These are phyloP conservation scores for Apeltes quadracus DNA, from an alignment of 2,113 vertebrate species.

Conservation along the genomic window DNA sequence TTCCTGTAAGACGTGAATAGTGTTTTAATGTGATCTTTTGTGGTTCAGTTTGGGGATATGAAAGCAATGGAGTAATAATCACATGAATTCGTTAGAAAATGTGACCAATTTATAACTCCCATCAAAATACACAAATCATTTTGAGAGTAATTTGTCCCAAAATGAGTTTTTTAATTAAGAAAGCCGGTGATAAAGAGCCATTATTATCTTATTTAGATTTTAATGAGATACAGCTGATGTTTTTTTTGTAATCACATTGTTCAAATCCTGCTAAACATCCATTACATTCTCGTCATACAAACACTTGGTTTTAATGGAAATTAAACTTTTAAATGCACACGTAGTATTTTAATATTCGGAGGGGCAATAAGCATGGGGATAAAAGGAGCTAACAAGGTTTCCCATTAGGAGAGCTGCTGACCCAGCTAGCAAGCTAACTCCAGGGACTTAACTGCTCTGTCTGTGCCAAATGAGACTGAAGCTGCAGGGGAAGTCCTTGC, in stretches of 20 bases:
- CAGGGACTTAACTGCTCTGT: slow-evolving; percentile 45
- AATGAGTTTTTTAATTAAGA: slow-evolving; percentile 2
- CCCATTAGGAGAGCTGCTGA: slow-evolving; percentile 59
- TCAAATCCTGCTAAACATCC: slow-evolving; percentile 9
- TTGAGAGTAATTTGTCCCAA: not conserved
- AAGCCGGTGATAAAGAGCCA: slow-evolving; percentile 2
- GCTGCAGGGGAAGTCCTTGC: slow-evolving; percentile 69
- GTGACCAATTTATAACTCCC: not conserved
- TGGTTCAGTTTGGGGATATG: not conserved
- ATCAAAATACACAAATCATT: slow-evolving; percentile 4
- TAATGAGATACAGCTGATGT: slow-evolving; percentile 10
- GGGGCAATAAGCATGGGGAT: not conserved
- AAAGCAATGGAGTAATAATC: not conserved
- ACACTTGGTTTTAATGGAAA: not conserved
- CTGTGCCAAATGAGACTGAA: slow-evolving; percentile 61
- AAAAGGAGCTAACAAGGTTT: slow-evolving; percentile 54
- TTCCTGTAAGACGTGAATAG: slow-evolving; percentile 69
- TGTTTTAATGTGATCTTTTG: not conserved
- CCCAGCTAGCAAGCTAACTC: slow-evolving; percentile 65
- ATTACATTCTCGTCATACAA: not conserved
- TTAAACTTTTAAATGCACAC: not conserved
- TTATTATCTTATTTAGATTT: slow-evolving; percentile 14
- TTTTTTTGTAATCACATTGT: slow-evolving; percentile 23
- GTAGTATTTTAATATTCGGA: slow-evolving; percentile 3
- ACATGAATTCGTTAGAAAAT: not conserved